Evolutionary conservation across 2,797 vertebrate genomes (phyloP).

Genomic region (Coregonus sp.): DNA sequence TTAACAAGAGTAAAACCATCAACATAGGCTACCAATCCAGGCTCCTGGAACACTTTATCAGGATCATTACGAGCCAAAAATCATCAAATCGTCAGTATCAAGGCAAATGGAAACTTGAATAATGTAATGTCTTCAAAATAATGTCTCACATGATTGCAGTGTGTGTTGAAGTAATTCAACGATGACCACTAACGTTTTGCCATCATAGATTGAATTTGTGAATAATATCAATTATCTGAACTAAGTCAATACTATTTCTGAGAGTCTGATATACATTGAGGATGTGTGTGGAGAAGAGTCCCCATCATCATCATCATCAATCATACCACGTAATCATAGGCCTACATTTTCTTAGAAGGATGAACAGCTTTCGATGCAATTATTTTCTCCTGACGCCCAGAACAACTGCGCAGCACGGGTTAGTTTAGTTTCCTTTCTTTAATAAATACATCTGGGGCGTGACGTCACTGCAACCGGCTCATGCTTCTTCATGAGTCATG

Average conservation of each 20-base stretch:
- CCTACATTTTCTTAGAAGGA: not conserved
- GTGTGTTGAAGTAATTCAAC: not conserved
- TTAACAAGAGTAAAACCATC: not conserved
- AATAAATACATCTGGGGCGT: constrained; percentile 40
- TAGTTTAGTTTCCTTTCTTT: constrained; percentile 25
- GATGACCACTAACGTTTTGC: not conserved
- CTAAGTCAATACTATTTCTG: not conserved
- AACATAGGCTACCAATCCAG: not conserved
- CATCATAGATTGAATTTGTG: not conserved
- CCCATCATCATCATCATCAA: not conserved
- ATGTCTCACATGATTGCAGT: not conserved
- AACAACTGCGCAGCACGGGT: not conserved
- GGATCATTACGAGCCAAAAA: too few species aligned
- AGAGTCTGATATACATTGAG: too few species aligned
- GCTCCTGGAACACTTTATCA: not conserved
- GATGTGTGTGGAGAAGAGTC: too few species aligned
- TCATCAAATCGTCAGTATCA: not conserved
- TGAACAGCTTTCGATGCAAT: not conserved
- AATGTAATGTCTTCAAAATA: not conserved
- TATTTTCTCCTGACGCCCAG: not conserved
- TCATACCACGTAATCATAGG: not conserved
- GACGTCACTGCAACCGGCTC: constrained; percentile 55
- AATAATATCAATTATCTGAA: not conserved
- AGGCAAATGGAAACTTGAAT: not conserved
- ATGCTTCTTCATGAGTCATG: constrained; percentile 41